These are phyloP conservation scores for Carcharodon carcharias DNA, from an alignment of 2,797 vertebrate genomes.

Conservation along the genomic window DNA sequence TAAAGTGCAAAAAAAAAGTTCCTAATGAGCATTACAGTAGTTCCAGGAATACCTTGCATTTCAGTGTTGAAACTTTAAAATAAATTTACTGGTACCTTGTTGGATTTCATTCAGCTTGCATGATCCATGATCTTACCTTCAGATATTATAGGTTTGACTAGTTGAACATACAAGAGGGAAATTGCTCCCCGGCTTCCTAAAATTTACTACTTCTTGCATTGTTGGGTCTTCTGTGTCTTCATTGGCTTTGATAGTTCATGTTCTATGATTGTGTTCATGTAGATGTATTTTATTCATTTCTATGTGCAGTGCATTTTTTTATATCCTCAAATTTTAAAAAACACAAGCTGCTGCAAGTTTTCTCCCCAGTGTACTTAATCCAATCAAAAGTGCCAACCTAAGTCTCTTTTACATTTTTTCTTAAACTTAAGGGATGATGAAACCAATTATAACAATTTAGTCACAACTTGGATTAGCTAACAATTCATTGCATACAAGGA, in stretches of 20 bases:
- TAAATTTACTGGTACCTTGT: no score
- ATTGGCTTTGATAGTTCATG: background rate
- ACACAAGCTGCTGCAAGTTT: background rate
- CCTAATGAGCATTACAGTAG: no score
- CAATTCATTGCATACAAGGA: background rate
- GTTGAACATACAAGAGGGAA: background rate
- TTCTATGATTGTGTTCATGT: background rate
- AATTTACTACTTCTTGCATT: background rate
- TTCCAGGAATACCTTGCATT: background rate
- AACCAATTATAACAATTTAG: background rate
- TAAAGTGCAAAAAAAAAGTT: background rate
- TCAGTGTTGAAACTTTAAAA: background rate
- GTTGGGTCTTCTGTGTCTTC: background rate
- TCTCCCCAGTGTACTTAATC: background rate
- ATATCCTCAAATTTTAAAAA: background rate
- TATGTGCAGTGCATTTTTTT: background rate
- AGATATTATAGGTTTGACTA: background rate
- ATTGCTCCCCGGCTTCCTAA: background rate
- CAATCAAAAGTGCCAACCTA: background rate
- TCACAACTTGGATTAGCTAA: background rate
- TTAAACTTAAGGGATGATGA: background rate
- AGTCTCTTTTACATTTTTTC: background rate
- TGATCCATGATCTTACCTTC: background rate
- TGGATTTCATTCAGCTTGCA: slow-evolving; percentile 4
- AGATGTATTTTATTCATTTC: background rate